Evolutionary conservation across 1,140 invertebrate genomes (phyloP).

Genomic region (Panonychus citri): DNA sequence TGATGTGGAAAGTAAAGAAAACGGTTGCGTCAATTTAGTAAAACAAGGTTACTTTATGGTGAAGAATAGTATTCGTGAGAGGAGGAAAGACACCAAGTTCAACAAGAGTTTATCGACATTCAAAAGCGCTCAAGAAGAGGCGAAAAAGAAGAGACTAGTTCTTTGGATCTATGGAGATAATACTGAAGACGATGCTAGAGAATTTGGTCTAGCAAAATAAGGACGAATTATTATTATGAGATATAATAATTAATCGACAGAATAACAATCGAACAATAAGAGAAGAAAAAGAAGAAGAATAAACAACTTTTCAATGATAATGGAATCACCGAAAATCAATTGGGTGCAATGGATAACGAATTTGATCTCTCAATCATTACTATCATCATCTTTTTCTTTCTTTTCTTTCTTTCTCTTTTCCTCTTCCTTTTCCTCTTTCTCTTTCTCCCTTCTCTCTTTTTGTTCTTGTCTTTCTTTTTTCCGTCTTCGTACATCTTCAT

Average conservation of each 20-base stretch:
- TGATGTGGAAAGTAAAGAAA: constrained; percentile 41
- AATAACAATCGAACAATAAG: too few species aligned
- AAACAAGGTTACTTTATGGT: constrained; percentile 59
- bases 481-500: neutral
- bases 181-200: constrained; percentile 76
- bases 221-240: too few species aligned
- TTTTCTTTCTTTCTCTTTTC: neutral
- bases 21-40: constrained; percentile 60
- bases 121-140: constrained; percentile 52
- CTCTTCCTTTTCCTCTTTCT: neutral
- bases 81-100: constrained; percentile 49
- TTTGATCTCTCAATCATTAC: too few species aligned
- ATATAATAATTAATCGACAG: too few species aligned
- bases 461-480: neutral
- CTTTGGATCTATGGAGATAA: constrained; percentile 93
- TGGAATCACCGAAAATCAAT: too few species aligned
- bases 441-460: neutral
- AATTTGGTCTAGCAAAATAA: constrained; percentile 35
- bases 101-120: constrained; percentile 57
- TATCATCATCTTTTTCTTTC: neutral
- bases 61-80: constrained; percentile 35
- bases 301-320: too few species aligned
- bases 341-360: too few species aligned
- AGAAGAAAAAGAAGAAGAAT: too few species aligned
- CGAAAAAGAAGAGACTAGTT: constrained; percentile 48